Conservation (phyloP, 2,797 vertebrate genomes). For the Lindbergichthys nudifrons region DNA sequence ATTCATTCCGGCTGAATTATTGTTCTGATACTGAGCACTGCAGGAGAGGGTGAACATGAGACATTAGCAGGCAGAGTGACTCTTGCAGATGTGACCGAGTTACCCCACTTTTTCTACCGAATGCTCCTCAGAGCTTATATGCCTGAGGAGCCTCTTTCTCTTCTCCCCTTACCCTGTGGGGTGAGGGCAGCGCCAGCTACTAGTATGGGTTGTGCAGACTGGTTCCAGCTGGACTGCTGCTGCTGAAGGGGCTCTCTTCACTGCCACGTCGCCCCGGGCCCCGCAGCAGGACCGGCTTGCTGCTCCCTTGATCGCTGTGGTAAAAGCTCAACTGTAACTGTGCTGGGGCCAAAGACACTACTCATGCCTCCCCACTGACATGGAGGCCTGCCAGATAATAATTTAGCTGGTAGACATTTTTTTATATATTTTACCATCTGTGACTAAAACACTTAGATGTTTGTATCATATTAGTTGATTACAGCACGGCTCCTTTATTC, state of each 20-base stretch:
- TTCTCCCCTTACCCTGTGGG: constrained; percentile 51
- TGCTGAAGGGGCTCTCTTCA: constrained; percentile 62
- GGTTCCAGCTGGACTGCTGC: constrained; percentile 70
- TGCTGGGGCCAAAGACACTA: constrained; percentile 54
- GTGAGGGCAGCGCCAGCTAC: constrained; percentile 62
- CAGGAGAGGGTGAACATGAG: constrained; percentile 61
- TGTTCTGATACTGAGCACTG: constrained; percentile 28
- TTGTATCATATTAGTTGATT: constrained; percentile 16
- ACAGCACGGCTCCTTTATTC: neutral
- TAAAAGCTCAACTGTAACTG: constrained; percentile 64
- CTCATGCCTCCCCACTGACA: constrained; percentile 60
- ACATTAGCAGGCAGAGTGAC: constrained; percentile 51
- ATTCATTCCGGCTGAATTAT: constrained; percentile 28
- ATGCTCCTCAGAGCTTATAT: constrained; percentile 54
- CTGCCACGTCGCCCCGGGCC: constrained; percentile 63
- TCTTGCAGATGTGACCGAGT: constrained; percentile 75
- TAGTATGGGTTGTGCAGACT: constrained; percentile 50
- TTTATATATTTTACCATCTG: constrained; percentile 38
- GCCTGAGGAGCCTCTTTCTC: constrained; percentile 57
- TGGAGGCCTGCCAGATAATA: constrained; percentile 67
- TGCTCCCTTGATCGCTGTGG: constrained; percentile 61
- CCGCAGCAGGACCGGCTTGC: constrained; percentile 50
- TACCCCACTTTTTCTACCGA: constrained; percentile 76
- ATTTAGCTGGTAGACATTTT: constrained; percentile 26
- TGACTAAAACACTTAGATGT: neutral